A percentile compares a stretch with the other conserved stretches of the same genome.
phyloP scores from a whole-genome alignment of 2,113 vertebrate species.

The Bucco capensis region DNA sequence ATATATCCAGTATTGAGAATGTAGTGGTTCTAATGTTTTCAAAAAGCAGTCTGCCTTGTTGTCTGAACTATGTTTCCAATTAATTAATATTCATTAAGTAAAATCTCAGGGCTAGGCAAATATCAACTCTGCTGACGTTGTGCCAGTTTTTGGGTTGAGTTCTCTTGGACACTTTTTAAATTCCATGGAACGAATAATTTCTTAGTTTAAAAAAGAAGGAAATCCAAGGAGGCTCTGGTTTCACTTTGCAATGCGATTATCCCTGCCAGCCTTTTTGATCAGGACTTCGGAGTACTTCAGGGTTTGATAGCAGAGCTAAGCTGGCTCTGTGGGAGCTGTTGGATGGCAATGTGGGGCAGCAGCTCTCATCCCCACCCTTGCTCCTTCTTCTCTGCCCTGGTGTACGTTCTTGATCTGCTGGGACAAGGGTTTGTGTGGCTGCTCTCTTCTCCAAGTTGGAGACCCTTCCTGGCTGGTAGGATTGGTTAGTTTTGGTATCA shows the following conservation, averaged over 20 bases:
- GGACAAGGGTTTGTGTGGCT: not conserved
- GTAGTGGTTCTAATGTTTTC: not conserved
- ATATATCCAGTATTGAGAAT: not conserved
- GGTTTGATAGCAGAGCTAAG: not conserved
- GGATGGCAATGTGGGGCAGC: not conserved
- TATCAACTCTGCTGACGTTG: not conserved
- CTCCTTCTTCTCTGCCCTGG: not conserved
- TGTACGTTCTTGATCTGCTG: not conserved
- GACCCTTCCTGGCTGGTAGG: not conserved
- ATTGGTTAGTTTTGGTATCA: not conserved
- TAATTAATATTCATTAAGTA: conserved; percentile 5
- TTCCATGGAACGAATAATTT: not conserved
- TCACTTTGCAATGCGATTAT: accelerated
- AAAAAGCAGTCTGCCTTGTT: not conserved
- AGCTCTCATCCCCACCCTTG: not conserved
- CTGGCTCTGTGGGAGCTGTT: accelerated
- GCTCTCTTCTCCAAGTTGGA: not conserved
- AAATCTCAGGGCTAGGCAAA: not conserved
- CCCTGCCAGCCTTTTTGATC: not conserved
- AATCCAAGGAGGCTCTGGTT: not conserved
- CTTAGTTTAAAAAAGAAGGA: not conserved
- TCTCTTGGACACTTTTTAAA: not conserved
- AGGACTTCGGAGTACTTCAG: not conserved
- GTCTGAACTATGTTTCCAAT: not conserved
- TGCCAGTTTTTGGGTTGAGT: not conserved